Conservation (phyloP, 2,113 vertebrate species). For the Beaufortia kweichowensis region DNA sequence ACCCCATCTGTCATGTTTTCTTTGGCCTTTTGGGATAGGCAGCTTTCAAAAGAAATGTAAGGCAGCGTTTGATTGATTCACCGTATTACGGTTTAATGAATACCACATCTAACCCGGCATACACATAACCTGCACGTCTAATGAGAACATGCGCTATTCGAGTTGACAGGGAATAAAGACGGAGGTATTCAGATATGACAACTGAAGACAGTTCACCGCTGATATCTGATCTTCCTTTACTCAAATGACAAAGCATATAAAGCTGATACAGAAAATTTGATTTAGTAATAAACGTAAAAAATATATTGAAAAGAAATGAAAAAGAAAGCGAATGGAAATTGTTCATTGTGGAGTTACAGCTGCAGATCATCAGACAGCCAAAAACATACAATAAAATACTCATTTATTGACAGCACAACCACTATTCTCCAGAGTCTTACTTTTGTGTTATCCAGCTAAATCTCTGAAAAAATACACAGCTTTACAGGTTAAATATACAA, state of each 20-base stretch:
- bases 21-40: slow-evolving; percentile 65
- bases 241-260: neutral
- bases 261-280: neutral
- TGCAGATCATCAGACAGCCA: neutral
- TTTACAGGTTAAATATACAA: too few relatives aligned
- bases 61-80: slow-evolving; percentile 61
- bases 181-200: neutral
- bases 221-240: neutral
- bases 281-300: neutral
- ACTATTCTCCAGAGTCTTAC: neutral
- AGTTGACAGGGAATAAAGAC: slow-evolving; percentile 9
- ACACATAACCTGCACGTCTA: slow-evolving; percentile 31
- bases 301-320: neutral
- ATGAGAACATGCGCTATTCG: slow-evolving; percentile 5
- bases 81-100: slow-evolving; percentile 62
- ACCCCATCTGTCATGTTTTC: slow-evolving; percentile 64
- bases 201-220: neutral
- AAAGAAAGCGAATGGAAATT: neutral
- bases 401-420: neutral
- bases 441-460: neutral
- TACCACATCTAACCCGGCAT: slow-evolving; percentile 50
- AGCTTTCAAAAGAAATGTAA: slow-evolving; percentile 65
- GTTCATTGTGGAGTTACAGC: neutral
- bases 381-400: neutral
- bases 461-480: too few relatives aligned